Percentiles rank a stretch among this genome's conserved stretches.
Evolutionary conservation across 2,113 vertebrate genomes (phyloP).

Genomic region (Syngnathus typhle): DNA sequence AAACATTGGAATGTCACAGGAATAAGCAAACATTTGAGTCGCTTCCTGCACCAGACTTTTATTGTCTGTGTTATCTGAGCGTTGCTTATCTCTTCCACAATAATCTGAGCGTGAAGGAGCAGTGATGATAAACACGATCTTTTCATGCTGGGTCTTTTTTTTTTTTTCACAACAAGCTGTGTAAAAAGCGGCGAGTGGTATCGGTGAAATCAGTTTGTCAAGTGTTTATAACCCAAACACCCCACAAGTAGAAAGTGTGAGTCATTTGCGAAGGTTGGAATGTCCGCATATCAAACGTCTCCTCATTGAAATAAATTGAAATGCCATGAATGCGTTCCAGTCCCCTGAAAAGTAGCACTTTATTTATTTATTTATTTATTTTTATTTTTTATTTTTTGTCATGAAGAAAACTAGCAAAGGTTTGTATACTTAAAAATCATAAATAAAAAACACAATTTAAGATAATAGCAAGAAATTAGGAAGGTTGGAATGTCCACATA

Average conservation of each 20-base stretch:
- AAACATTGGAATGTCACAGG: not conserved
- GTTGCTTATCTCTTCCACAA: not conserved
- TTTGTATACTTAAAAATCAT: too few relatives aligned
- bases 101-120: not conserved
- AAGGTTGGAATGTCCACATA: too few relatives aligned
- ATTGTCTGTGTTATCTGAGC: not conserved
- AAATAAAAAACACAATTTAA: too few relatives aligned
- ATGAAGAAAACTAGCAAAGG: too few relatives aligned
- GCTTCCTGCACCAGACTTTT: conserved; percentile 1
- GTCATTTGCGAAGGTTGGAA: not conserved
- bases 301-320: not conserved
- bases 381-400: too few relatives aligned
- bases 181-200: not conserved
- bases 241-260: not conserved
- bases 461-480: too few relatives aligned
- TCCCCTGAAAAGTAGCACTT: too few relatives aligned
- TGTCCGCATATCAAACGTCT: not conserved
- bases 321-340: not conserved
- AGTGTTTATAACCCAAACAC: not conserved
- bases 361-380: too few relatives aligned
- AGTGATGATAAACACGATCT: not conserved
- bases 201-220: not conserved
- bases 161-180: not conserved
- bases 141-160: not conserved
- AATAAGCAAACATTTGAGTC: not conserved